Evolutionary conservation across 2,888 invertebrate genomes (phyloP).

Genomic region (Phortica magna): DNA sequence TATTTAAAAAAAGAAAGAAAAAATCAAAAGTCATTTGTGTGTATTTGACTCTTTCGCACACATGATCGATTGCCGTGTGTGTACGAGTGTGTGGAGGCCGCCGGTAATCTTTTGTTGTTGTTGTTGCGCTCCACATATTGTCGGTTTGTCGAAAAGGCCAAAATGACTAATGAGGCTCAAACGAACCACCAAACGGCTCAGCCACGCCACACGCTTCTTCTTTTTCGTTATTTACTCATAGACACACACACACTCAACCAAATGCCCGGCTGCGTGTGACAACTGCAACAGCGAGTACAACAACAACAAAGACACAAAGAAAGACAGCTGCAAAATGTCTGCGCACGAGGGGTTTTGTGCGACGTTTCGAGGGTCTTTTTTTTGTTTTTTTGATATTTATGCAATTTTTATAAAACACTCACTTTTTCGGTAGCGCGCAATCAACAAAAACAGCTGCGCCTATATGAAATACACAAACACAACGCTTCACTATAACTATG

Average conservation of each 20-base stretch:
- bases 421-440: background rate
- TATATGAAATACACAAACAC: background rate
- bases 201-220: background rate
- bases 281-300: background rate
- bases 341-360: background rate
- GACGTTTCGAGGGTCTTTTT: background rate
- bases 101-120: background rate
- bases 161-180: slow-evolving; percentile 10
- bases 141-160: background rate
- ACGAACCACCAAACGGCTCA: background rate
- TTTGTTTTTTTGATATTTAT: background rate
- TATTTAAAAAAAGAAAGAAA: no score
- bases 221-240: background rate
- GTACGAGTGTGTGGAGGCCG: background rate
- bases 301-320: background rate
- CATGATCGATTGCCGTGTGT: no score
- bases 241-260: background rate
- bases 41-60: no score
- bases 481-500: background rate
- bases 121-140: background rate
- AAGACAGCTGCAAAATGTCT: slow-evolving; percentile 20
- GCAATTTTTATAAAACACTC: background rate
- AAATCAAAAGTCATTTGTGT: no score
- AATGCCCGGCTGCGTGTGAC: background rate
- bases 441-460: slow-evolving; percentile 5